Conservation (phyloP, 1,140 invertebrate species). For the Hesperophylax magnus region DNA sequence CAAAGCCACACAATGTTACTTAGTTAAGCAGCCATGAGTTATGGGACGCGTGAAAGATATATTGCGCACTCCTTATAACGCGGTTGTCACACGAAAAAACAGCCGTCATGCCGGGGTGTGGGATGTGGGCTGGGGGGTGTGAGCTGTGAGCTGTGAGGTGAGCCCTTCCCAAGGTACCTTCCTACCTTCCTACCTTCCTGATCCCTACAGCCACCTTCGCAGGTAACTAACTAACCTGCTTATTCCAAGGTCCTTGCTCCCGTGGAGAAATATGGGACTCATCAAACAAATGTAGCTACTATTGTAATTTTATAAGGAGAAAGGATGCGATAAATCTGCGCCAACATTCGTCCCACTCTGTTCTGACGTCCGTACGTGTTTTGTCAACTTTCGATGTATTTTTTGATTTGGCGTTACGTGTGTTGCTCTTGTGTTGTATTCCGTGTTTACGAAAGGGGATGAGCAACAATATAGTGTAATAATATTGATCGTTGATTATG, state of each 20-base stretch:
- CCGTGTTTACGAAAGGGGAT: too few relatives aligned
- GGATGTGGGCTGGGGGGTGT: background rate
- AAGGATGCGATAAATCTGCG: constrained; percentile 32
- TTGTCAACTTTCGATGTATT: constrained; percentile 25
- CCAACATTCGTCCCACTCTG: background rate
- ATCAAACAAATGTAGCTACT: constrained; percentile 33
- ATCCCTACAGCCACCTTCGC: background rate
- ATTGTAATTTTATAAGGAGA: constrained; percentile 43
- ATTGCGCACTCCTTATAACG: constrained; percentile 57
- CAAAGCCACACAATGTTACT: constrained; percentile 58
- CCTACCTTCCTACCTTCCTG: background rate
- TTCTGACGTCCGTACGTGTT: constrained; percentile 19
- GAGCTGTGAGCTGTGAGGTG: too few relatives aligned
- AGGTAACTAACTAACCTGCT: constrained; percentile 22
- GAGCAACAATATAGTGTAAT: too few relatives aligned
- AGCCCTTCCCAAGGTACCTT: background rate
- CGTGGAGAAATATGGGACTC: constrained; percentile 26
- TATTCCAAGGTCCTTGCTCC: constrained; percentile 11
- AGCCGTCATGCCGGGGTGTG: constrained; percentile 47
- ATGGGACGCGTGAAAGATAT: constrained; percentile 57
- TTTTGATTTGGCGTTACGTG: constrained; percentile 13
- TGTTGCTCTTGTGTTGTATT: background rate
- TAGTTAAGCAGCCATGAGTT: constrained; percentile 57
- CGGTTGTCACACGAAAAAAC: constrained; percentile 53
- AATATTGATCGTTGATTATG: too few relatives aligned